These are phyloP conservation scores for Motacilla tschutschensis DNA, from an alignment of 2,113 vertebrate species.

Conservation along the genomic window DNA sequence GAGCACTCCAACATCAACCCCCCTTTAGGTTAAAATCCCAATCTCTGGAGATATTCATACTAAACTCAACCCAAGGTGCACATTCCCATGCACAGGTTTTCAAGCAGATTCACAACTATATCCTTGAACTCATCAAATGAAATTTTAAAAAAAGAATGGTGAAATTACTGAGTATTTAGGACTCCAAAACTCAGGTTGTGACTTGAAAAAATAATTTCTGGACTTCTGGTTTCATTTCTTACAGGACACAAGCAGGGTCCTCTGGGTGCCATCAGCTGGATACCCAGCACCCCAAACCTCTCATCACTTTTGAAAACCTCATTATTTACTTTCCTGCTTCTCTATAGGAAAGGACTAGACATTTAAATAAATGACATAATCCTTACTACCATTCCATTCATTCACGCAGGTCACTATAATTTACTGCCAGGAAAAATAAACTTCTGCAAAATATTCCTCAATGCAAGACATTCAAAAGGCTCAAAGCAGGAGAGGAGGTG, in stretches of 20 bases:
- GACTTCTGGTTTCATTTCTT: not conserved
- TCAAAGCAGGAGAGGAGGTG: slow-evolving; percentile 4
- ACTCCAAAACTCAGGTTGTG: not conserved
- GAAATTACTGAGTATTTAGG: rapidly evolving
- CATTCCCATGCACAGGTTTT: not conserved
- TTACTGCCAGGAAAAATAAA: slow-evolving; percentile 66
- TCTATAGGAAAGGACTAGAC: slow-evolving; percentile 52
- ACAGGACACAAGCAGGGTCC: not conserved
- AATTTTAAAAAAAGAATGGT: not conserved
- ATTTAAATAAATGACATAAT: slow-evolving; percentile 66
- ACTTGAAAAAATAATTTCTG: not conserved
- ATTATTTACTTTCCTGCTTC: slow-evolving; percentile 51
- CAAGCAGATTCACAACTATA: not conserved
- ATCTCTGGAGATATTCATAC: not conserved
- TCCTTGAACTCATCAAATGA: not conserved
- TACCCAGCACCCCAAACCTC: not conserved
- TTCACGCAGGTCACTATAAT: slow-evolving; percentile 50
- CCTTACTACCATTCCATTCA: slow-evolving; percentile 60
- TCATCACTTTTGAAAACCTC: not conserved
- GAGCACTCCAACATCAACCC: not conserved
- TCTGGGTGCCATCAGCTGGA: not conserved
- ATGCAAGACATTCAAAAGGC: slow-evolving; percentile 43
- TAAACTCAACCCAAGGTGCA: not conserved
- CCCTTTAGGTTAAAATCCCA: not conserved
- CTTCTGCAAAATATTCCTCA: slow-evolving; percentile 48